phyloP scores from a whole-genome alignment of 1,140 invertebrate species.

The Drosophila melanica region DNA sequence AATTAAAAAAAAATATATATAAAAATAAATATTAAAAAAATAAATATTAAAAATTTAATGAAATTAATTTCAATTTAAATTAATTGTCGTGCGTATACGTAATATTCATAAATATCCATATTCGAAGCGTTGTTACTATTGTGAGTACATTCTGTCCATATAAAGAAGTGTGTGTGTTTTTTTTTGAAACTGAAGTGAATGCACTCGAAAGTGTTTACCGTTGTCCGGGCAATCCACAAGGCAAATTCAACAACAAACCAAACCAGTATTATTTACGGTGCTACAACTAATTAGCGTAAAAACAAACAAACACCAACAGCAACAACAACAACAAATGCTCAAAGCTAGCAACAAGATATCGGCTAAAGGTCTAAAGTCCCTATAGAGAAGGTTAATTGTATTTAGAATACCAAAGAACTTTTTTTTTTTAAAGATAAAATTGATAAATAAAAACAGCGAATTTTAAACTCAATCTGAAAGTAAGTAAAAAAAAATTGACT shows the following conservation, averaged over 20 bases:
- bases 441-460: constrained; percentile 16
- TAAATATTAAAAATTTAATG: too few relatives aligned
- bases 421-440: constrained; percentile 5
- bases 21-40: neutral
- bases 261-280: constrained; percentile 32
- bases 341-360: constrained; percentile 23
- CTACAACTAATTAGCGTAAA: constrained; percentile 6
- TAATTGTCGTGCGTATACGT: constrained; percentile 26
- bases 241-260: constrained; percentile 8
- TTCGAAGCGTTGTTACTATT: constrained; percentile 20
- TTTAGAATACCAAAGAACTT: constrained; percentile 16
- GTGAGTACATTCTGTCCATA: constrained; percentile 37
- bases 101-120: constrained; percentile 10
- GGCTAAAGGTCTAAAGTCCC: constrained; percentile 25
- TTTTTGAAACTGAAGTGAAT: constrained; percentile 5
- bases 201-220: constrained; percentile 6
- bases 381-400: constrained; percentile 11
- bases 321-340: constrained; percentile 20
- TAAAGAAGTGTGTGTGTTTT: neutral
- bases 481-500: neutral
- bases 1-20: constrained; percentile 1
- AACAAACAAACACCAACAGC: neutral
- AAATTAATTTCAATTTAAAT: constrained; percentile 5
- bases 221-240: constrained; percentile 12
- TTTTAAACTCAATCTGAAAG: constrained; percentile 48